Evolutionary conservation across 2,888 invertebrate genomes (phyloP).

Genomic region (Mylabris sibirica): DNA sequence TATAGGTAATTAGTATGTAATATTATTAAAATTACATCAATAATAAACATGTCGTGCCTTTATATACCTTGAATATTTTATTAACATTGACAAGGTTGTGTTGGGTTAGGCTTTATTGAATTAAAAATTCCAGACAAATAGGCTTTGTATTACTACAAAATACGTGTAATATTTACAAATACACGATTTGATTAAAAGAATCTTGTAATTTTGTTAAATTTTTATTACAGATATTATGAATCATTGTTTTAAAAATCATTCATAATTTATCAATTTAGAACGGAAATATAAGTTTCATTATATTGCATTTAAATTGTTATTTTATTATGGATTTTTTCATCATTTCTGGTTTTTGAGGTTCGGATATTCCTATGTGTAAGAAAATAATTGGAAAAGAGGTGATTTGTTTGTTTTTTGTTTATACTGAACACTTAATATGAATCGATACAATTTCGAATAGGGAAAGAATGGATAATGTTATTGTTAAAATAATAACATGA

Average conservation of each 20-base stretch:
- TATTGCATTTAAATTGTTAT: background rate
- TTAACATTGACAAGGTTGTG: background rate
- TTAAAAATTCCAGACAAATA: background rate
- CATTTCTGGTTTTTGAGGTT: background rate
- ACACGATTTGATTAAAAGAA: too few species aligned
- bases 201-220: too few species aligned
- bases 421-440: too few species aligned
- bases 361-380: background rate
- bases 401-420: too few species aligned
- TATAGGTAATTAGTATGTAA: too few species aligned
- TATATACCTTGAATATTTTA: background rate
- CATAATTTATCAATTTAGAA: constrained; percentile 1
- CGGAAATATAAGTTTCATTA: background rate
- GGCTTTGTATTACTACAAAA: background rate
- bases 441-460: too few species aligned
- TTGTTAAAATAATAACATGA: too few species aligned
- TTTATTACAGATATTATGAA: background rate
- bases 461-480: too few species aligned
- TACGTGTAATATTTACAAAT: background rate
- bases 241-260: background rate
- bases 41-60: too few species aligned
- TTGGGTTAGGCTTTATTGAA: constrained; percentile 11
- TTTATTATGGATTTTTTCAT: background rate
- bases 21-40: too few species aligned
- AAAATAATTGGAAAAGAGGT: background rate